Evolutionary conservation across 2,888 invertebrate species (phyloP), one percentile per base, ranked within the genome.

Genomic region (Enchytraeus crypticus): DNA sequence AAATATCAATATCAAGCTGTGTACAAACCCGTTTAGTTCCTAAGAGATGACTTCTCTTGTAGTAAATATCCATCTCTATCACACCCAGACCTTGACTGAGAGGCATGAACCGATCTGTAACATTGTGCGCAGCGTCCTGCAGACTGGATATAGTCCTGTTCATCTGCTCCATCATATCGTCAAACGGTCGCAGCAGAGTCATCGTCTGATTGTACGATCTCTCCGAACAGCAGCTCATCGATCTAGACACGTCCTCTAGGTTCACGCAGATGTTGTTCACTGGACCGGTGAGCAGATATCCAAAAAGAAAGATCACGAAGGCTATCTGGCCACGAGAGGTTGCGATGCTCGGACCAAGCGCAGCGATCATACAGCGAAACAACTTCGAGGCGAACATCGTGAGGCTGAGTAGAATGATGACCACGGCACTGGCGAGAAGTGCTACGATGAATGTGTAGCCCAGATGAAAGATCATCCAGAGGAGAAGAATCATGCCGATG

Each of bases 221-320:
- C 59, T 68, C 68, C 21, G 68, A 62, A 51, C 59, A 60, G 51
- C 69, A 69, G 27, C 49, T 51, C 67, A 69, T 63, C 43, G 65
- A 64, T 32, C 57, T 43, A 8, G 49, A 47, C 46, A 69, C 63
- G 53, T 66, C 65, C 1, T 29, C 54, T 57, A 69, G 63, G 62
- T 69, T 69, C 46, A 45, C 53, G 57, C 66, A 69, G 57, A 69
- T 46, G 51, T 67, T 67, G 49, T 53, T 64, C 26, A 67, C 58
- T 18, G 69, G 69, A 4, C 69, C 69, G 26, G 60, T 66, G 54
- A 69, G 56, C 33, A 69, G 63, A 47, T 69, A 61, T 29, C 69
- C 67, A 1, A 63, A 61, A 47, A 69, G 51, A 23, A 69, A 47
- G 21, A 69, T 43, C 11, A 65, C 56, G 45, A 64, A 66, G 8